These are phyloP conservation scores for Bergia puertoricense DNA, from an alignment of 92 coral and sea anemone genomes.

Conservation along the genomic window DNA sequence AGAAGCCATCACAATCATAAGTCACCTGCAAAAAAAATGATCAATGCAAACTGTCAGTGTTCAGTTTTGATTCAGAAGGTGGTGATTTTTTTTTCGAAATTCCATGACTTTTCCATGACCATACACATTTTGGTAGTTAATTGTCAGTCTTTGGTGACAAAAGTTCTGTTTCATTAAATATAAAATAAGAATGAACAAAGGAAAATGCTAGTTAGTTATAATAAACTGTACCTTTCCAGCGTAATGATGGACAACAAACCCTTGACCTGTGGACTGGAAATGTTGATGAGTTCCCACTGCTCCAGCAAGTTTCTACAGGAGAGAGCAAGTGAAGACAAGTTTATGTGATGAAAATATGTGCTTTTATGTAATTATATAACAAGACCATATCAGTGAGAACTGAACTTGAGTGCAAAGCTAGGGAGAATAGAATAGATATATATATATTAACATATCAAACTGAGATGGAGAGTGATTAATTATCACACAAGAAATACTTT, in stretches of 20 bases:
- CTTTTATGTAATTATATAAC: too few relatives aligned
- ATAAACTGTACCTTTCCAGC: conserved; percentile 90
- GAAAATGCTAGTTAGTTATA: background rate
- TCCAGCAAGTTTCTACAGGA: conserved; percentile 73
- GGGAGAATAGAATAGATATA: too few relatives aligned
- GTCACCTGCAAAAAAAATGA: conserved; percentile 64
- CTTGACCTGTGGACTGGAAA: conserved; percentile 87
- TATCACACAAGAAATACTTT: too few relatives aligned
- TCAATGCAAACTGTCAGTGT: background rate
- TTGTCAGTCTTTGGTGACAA: too few relatives aligned
- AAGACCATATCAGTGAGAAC: too few relatives aligned
- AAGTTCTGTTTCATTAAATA: background rate
- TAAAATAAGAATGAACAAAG: background rate
- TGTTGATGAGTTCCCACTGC: conserved; percentile 97
- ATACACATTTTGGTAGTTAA: too few relatives aligned
- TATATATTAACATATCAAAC: too few relatives aligned
- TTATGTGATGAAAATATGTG: too few relatives aligned
- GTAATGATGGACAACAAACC: conserved; percentile 97
- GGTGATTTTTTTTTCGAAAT: too few relatives aligned
- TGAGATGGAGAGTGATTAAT: too few relatives aligned
- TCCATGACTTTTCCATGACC: too few relatives aligned
- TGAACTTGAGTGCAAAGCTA: too few relatives aligned
- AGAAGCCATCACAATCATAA: conserved; percentile 88
- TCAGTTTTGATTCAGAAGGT: background rate
- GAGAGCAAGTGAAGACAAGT: background rate